phyloP scores from a whole-genome alignment of 2,113 vertebrate genomes.

The Okapia johnstoni region DNA sequence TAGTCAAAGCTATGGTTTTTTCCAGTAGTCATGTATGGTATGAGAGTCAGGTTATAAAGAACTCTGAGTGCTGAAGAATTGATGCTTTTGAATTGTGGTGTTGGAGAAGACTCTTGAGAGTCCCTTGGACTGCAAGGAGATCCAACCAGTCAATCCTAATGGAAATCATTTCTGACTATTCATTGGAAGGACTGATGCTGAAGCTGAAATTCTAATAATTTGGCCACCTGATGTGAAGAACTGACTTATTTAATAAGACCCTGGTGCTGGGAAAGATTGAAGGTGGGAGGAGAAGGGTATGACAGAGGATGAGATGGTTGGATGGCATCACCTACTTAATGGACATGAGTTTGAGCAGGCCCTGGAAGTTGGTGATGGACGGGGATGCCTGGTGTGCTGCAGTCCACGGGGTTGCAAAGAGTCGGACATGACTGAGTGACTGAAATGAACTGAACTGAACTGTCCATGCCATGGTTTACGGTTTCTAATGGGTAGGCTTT shows the following conservation, averaged over 20 bases:
- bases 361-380: background rate
- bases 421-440: fast-evolving
- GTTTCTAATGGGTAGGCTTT: background rate
- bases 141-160: background rate
- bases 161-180: background rate
- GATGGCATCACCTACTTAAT: background rate
- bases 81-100: too few relatives aligned
- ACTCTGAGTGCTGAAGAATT: too few relatives aligned
- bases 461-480: background rate
- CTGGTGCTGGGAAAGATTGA: background rate
- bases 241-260: background rate
- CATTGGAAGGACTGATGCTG: background rate
- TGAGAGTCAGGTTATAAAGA: too few relatives aligned
- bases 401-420: fast-evolving
- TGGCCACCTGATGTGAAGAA: background rate
- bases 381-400: background rate
- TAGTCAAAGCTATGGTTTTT: background rate
- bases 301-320: background rate
- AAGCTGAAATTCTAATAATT: background rate
- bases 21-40: background rate
- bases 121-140: background rate
- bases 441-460: background rate
- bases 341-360: background rate
- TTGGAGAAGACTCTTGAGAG: background rate
- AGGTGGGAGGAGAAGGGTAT: background rate